Conservation (phyloP, 2,888 invertebrate genomes). For the Sthenelais limicola region DNA sequence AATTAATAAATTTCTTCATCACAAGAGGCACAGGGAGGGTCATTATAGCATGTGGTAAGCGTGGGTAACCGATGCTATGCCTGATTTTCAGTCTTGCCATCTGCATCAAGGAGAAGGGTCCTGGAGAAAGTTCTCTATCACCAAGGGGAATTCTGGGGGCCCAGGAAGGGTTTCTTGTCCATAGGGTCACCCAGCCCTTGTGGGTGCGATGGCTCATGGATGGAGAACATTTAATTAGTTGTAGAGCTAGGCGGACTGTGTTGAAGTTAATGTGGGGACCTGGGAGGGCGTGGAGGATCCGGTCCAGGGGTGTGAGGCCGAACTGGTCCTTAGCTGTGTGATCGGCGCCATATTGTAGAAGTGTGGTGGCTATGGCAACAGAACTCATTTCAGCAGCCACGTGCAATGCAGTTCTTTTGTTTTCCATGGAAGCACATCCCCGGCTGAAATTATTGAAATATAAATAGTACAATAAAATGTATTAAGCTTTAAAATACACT, state of each 20-base stretch:
- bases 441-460: no score
- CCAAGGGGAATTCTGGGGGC: not conserved
- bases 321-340: slow-evolving; percentile 4
- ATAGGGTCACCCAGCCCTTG: slow-evolving; percentile 1
- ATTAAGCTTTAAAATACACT: no score
- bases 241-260: slow-evolving; percentile 8
- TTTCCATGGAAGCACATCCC: slow-evolving; percentile 29
- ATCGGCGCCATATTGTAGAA: slow-evolving; percentile 20
- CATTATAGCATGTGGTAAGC: slow-evolving; percentile 2
- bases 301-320: slow-evolving; percentile 13
- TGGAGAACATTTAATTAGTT: slow-evolving; percentile 7
- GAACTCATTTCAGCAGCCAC: slow-evolving; percentile 31
- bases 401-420: slow-evolving; percentile 16
- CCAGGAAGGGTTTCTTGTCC: slow-evolving; percentile 12
- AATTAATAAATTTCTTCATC: not conserved
- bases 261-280: slow-evolving; percentile 26
- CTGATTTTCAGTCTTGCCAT: not conserved
- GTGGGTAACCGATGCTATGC: slow-evolving; percentile 32
- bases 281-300: slow-evolving; percentile 12
- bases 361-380: slow-evolving; percentile 10
- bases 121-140: not conserved
- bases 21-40: not conserved
- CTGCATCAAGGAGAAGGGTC: slow-evolving; percentile 25
- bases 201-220: not conserved
- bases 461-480: no score